Conservation (phyloP, 1,140 invertebrate genomes). For the Lamellibrachia luymesi region DNA sequence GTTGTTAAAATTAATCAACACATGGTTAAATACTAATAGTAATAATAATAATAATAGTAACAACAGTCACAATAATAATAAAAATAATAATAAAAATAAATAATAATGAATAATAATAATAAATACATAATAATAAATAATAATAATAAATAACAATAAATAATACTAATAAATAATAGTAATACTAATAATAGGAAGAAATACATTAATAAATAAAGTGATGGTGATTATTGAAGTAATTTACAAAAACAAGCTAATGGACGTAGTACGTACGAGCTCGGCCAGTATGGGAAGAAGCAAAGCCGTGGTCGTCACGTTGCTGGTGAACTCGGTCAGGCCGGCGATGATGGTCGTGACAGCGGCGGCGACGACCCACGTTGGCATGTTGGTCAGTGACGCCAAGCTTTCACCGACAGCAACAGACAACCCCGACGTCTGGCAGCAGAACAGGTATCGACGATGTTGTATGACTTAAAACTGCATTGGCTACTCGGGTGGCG, state of each 20-base stretch:
- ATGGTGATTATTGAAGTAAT: no score
- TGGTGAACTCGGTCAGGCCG: constrained; percentile 75
- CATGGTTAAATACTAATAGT: neutral
- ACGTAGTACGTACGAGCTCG: constrained; percentile 65
- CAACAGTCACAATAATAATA: no score
- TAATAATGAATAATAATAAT: constrained; percentile 34
- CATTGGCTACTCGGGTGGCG: no score
- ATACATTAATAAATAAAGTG: neutral
- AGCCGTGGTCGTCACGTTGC: constrained; percentile 81
- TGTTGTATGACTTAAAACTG: no score
- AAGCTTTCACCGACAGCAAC: constrained; percentile 40
- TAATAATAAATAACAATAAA: constrained; percentile 65
- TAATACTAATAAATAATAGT: neutral
- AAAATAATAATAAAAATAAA: no score
- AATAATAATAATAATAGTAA: neutral
- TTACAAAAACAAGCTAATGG: neutral
- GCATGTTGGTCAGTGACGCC: constrained; percentile 37
- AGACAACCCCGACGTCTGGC: constrained; percentile 50
- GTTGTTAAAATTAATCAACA: neutral
- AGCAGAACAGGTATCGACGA: neutral
- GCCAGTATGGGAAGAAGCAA: constrained; percentile 77
- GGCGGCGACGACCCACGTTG: constrained; percentile 18
- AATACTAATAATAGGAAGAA: neutral
- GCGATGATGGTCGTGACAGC: constrained; percentile 35
- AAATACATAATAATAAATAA: constrained; percentile 66